phyloP scores from a whole-genome alignment of 2,113 vertebrate genomes.

The Dasyprocta punctata region DNA sequence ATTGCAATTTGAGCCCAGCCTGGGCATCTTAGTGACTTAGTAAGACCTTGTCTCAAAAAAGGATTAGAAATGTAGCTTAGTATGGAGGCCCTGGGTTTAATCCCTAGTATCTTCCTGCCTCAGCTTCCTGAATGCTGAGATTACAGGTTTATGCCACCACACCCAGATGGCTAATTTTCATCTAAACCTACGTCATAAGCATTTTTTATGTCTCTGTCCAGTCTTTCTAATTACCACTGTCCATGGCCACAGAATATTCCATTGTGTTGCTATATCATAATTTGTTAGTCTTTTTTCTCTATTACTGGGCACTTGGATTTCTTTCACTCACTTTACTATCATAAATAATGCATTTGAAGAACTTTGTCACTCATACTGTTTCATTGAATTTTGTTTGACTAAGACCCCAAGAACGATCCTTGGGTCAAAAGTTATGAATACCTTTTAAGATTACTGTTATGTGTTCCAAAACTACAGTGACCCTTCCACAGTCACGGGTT shows the following conservation, averaged over 20 bases:
- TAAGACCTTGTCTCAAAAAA: background rate
- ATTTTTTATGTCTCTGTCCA: background rate
- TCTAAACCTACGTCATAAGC: constrained; percentile 14
- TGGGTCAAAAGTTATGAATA: background rate
- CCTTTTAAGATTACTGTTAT: background rate
- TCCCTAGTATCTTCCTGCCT: background rate
- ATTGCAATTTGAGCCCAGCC: background rate
- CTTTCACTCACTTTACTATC: constrained; percentile 24
- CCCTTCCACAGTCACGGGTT: background rate
- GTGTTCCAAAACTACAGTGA: constrained; percentile 29
- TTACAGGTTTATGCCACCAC: background rate
- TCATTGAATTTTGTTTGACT: constrained; percentile 45
- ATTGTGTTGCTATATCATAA: background rate
- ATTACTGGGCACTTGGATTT: background rate
- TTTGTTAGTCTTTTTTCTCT: constrained; percentile 6
- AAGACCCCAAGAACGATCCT: background rate
- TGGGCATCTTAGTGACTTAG: background rate
- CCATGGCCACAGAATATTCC: background rate
- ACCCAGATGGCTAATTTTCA: background rate
- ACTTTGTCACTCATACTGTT: background rate
- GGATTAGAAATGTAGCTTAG: background rate
- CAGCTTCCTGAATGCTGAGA: background rate
- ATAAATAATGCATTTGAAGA: constrained; percentile 46
- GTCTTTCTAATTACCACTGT: constrained; percentile 19
- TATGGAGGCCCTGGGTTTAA: background rate